These are phyloP conservation scores for Brassicogethes aeneus DNA, from an alignment of 2,888 invertebrate genomes.

Conservation along the genomic window DNA sequence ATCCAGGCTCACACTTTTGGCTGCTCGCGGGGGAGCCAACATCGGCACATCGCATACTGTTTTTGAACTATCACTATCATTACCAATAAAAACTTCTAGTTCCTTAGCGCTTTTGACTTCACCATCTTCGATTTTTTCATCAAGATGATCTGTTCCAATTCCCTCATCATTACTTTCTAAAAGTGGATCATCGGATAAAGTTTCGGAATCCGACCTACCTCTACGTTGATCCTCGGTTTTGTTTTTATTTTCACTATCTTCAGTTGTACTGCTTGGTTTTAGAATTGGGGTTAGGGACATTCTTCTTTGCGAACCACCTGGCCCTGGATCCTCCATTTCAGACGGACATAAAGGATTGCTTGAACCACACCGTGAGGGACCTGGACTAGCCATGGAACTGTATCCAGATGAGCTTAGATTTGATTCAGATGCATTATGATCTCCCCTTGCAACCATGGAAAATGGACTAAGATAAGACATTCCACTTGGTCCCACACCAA, in stretches of 20 bases:
- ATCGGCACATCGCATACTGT: constrained; percentile 42
- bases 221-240: constrained; percentile 44
- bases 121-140: constrained; percentile 63
- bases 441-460: constrained; percentile 60
- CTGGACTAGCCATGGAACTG: constrained; percentile 78
- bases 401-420: constrained; percentile 79
- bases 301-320: constrained; percentile 37
- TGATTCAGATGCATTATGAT: constrained; percentile 72
- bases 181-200: constrained; percentile 61
- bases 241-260: constrained; percentile 15
- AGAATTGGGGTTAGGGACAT: constrained; percentile 49
- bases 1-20: constrained; percentile 50
- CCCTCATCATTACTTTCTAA: constrained; percentile 70
- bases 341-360: constrained; percentile 70
- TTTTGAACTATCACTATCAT: constrained; percentile 37
- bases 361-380: constrained; percentile 72
- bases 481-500: constrained; percentile 41
- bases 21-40: constrained; percentile 40
- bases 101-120: constrained; percentile 59
- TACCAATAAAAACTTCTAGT: constrained; percentile 42
- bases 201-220: constrained; percentile 65
- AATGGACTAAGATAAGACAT: constrained; percentile 75
- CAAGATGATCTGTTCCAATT: constrained; percentile 62
- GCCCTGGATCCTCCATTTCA: constrained; percentile 64
- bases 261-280: constrained; percentile 45